Percentiles rank a stretch among this genome's conserved stretches.
Conservation (phyloP, 2,888 invertebrate species). For the Liposcelis brunnea region DNA sequence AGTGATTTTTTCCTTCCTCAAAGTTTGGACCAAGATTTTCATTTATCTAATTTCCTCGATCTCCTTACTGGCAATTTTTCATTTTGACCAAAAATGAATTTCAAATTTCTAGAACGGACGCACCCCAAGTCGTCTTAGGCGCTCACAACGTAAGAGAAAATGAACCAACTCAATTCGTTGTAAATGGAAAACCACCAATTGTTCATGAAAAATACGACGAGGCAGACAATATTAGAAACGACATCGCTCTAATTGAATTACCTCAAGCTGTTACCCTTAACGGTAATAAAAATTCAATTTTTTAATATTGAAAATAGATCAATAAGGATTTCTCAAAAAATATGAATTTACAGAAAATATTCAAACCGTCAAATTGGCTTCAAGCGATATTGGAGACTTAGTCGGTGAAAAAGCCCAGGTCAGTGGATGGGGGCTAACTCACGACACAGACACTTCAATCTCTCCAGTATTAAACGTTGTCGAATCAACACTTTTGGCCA, state of each 20-base stretch:
- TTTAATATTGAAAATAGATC: background rate
- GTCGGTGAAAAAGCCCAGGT: background rate
- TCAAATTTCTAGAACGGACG: conserved; percentile 10
- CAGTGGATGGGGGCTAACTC: conserved; percentile 3
- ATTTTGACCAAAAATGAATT: too few species aligned
- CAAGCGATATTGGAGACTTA: background rate
- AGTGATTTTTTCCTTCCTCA: background rate
- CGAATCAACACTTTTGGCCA: background rate
- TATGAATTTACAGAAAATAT: background rate
- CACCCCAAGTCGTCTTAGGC: conserved; percentile 14
- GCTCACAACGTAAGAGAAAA: conserved; percentile 13
- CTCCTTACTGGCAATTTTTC: too few species aligned
- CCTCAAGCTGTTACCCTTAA: conserved; percentile 9
- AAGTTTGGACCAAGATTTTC: too few species aligned
- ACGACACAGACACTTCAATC: background rate
- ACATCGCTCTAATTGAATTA: conserved; percentile 12
- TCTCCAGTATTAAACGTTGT: background rate
- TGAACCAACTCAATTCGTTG: conserved; percentile 12
- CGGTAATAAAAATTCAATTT: conserved; percentile 7
- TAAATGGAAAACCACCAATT: conserved; percentile 12
- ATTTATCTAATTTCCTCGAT: too few species aligned
- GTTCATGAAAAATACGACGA: conserved; percentile 14
- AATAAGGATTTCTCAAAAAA: too few species aligned
- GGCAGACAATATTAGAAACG: conserved; percentile 11
- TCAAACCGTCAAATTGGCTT: background rate